These are phyloP conservation scores for Bombus terrestris DNA, from an alignment of 1,140 invertebrate species.

Conservation along the genomic window DNA sequence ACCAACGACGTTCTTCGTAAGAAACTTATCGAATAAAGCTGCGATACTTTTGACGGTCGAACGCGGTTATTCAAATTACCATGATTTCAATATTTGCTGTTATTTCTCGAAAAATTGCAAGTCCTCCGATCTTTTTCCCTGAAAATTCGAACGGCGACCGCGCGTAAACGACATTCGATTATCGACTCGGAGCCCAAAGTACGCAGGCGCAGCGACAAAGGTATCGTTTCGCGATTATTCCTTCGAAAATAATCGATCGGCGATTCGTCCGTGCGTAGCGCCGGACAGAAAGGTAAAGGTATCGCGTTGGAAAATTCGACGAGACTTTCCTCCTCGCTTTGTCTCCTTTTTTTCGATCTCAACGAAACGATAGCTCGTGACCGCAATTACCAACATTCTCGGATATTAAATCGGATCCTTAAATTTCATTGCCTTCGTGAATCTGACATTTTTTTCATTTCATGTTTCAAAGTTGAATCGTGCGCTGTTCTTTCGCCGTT, in stretches of 20 bases:
- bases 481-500: no score
- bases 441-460: no score
- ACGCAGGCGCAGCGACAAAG: not conserved
- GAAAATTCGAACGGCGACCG: no score
- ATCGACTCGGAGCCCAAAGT: not conserved
- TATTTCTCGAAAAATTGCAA: no score
- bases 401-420: not conserved
- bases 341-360: slow-evolving; percentile 4
- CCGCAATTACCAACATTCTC: not conserved
- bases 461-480: not conserved
- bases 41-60: no score
- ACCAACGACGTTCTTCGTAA: no score
- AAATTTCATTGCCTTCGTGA: not conserved
- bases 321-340: not conserved
- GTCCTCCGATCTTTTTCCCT: not conserved
- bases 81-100: no score
- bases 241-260: not conserved
- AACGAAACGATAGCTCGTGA: not conserved
- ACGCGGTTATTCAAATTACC: no score
- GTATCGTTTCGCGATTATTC: slow-evolving; percentile 4
- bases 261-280: not conserved
- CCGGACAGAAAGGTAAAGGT: no score
- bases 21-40: no score
- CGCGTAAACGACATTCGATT: not conserved
- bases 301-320: not conserved